Evolutionary conservation across 2,888 invertebrate genomes (phyloP), one percentile per base, ranked within the genome.

Genomic region (Corbicula japonica): DNA sequence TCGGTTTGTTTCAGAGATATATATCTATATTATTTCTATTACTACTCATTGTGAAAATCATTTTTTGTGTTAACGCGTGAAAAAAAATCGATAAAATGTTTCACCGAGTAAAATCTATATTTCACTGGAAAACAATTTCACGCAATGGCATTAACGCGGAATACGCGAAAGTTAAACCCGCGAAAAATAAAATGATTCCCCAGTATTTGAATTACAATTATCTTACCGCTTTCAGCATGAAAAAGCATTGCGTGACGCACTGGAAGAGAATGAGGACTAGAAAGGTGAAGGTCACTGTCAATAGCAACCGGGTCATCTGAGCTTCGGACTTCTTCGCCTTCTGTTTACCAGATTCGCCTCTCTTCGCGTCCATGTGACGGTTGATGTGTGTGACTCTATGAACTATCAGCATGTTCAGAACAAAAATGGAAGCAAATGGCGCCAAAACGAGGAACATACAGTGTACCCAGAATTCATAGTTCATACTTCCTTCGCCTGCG

Each of bases 381-480:
- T 87, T 87, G n/a, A 86, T 74, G 23, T 66, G 75, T 6, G 74
- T 35, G 15, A 90, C 86, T 62, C 80, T 30, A 6, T 73, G 60
- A 48, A 90, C 88, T 34, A 90, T 90, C 46, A 87, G 58, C 60
- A 88, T 76, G 61, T 89, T 90, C 28, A 90, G 74, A 23, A 71
- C 73, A 61, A 89, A 84, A 18, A 90, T 87, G 6, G 86, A 76
- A 21, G 84, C 72, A 87, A 87, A 87, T n/a, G 89, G 88, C 23
- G 86, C 81, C 30, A 89, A 75, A 1, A 87, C 87, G 1, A 89
- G 86, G 62, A 88, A 85, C 86, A 89, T 89, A 54, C 89, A 89
- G 66, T 89, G 89, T 28, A 89, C 84, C 89, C 88, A 89, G 74
- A 89, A 89, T 83, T 89, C 89, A 75, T 88, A 89, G 61, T 74